A percentile compares a stretch with the other conserved stretches of the same genome.
These are phyloP conservation scores for Pyxicephalus adspersus DNA, from an alignment of 2,113 vertebrate species.

Conservation along the genomic window DNA sequence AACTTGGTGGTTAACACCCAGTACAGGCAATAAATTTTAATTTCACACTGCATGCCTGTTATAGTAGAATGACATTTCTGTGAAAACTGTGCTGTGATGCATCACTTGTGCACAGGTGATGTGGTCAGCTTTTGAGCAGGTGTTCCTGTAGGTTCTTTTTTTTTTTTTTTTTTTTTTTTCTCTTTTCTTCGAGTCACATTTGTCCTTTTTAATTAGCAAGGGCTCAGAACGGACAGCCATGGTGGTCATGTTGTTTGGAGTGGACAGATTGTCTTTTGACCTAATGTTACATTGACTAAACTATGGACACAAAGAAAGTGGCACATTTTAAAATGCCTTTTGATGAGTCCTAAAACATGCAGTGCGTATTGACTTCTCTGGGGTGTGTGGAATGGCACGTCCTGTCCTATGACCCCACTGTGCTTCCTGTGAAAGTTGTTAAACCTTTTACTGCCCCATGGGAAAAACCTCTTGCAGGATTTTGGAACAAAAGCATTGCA, in stretches of 20 bases:
- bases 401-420: conserved; percentile 49
- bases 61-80: too few species aligned
- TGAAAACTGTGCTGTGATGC: background rate
- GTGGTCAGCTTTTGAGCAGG: background rate
- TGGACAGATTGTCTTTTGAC: conserved; percentile 31
- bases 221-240: background rate
- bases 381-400: conserved; percentile 56
- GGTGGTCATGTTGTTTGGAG: conserved; percentile 29
- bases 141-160: background rate
- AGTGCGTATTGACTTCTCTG: conserved; percentile 33
- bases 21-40: too few species aligned
- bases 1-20: too few species aligned
- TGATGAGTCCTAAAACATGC: conserved; percentile 36
- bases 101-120: conserved; percentile 1
- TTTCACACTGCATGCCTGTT: too few species aligned
- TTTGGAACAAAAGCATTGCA: conserved; percentile 68
- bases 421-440: conserved; percentile 76
- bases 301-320: conserved; percentile 34
- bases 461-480: conserved; percentile 66
- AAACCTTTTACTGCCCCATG: conserved; percentile 72
- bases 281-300: conserved; percentile 34
- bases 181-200: background rate
- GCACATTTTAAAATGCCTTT: conserved; percentile 39
- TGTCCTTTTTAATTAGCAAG: conserved; percentile 10
- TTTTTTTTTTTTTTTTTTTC: too few species aligned